Evolutionary conservation across 1,140 invertebrate species (phyloP).

Genomic region (Lasioglossum baleicum): DNA sequence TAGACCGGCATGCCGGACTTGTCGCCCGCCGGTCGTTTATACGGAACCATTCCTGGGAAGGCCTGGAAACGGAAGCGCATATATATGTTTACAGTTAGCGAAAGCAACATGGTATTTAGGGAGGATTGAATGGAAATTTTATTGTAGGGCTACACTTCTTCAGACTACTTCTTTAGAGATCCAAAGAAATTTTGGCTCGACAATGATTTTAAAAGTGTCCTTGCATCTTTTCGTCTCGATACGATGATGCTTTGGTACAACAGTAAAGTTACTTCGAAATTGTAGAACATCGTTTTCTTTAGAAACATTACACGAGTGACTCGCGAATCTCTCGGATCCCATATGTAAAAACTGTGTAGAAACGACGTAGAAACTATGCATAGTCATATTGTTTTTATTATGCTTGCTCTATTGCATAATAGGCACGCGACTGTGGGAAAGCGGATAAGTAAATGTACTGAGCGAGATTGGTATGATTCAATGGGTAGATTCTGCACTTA

Average conservation of each 20-base stretch:
- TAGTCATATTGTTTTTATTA: not conserved
- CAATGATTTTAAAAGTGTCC: not conserved
- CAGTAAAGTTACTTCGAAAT: not conserved
- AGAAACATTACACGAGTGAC: not conserved
- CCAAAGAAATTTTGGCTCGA: not conserved
- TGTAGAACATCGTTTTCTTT: not conserved
- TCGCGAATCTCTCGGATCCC: not conserved
- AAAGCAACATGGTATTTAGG: not conserved
- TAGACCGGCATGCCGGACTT: constrained; percentile 97
- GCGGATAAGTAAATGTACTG: not conserved
- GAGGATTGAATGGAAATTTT: constrained; percentile 37
- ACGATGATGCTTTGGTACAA: not conserved
- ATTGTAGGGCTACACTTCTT: no score
- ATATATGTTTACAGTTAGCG: constrained; percentile 46
- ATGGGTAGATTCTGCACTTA: constrained; percentile 84
- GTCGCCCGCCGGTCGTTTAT: constrained; percentile 95
- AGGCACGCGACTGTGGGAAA: no score
- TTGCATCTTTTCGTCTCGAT: no score
- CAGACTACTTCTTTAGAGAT: no score
- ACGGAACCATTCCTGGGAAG: constrained; percentile 96
- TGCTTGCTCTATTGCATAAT: not conserved
- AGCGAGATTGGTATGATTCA: constrained; percentile 60
- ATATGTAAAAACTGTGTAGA: not conserved
- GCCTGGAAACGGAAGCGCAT: constrained; percentile 83
- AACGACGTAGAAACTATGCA: not conserved